Conservation (phyloP, 2,797 vertebrate species). For the Typhlichthys subterraneus region DNA sequence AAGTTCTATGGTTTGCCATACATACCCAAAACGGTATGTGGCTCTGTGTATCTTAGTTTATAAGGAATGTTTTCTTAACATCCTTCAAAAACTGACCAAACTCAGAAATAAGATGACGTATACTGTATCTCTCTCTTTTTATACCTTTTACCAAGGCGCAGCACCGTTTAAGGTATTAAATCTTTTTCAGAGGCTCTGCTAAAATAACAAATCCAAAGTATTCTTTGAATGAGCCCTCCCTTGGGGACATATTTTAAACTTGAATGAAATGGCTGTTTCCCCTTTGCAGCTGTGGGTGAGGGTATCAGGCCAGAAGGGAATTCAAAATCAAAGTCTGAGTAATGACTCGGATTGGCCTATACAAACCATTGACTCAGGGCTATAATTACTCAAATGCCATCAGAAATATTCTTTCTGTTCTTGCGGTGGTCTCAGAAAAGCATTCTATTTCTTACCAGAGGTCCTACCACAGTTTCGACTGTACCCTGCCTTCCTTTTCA, state of each 20-base stretch:
- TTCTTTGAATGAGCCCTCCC: slow-evolving; percentile 69
- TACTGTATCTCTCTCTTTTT: slow-evolving; percentile 36
- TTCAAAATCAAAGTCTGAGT: slow-evolving; percentile 58
- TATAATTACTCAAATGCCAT: slow-evolving; percentile 75
- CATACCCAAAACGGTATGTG: slow-evolving; percentile 85
- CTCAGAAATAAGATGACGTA: slow-evolving; percentile 17
- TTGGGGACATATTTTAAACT: slow-evolving; percentile 72
- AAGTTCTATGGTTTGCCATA: slow-evolving; percentile 91
- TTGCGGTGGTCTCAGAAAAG: slow-evolving; percentile 37
- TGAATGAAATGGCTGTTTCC: slow-evolving; percentile 59
- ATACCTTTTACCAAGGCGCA: slow-evolving; percentile 50
- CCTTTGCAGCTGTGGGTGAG: slow-evolving; percentile 60
- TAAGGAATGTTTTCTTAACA: slow-evolving; percentile 49
- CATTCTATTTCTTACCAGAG: slow-evolving; percentile 29
- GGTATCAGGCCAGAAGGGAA: slow-evolving; percentile 51
- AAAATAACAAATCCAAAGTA: slow-evolving; percentile 69
- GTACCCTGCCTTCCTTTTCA: slow-evolving; percentile 34
- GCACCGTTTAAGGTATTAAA: slow-evolving; percentile 73
- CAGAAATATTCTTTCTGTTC: slow-evolving; percentile 60
- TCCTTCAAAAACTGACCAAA: slow-evolving; percentile 21
- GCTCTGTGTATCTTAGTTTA: slow-evolving; percentile 9
- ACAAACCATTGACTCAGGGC: slow-evolving; percentile 57
- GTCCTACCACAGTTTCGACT: slow-evolving; percentile 39
- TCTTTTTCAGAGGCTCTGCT: slow-evolving; percentile 53
- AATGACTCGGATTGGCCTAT: slow-evolving; percentile 62